Percentiles rank a stretch among this genome's conserved stretches.
Conservation (phyloP, 2,797 vertebrate species). For the Poecilia velifera region DNA sequence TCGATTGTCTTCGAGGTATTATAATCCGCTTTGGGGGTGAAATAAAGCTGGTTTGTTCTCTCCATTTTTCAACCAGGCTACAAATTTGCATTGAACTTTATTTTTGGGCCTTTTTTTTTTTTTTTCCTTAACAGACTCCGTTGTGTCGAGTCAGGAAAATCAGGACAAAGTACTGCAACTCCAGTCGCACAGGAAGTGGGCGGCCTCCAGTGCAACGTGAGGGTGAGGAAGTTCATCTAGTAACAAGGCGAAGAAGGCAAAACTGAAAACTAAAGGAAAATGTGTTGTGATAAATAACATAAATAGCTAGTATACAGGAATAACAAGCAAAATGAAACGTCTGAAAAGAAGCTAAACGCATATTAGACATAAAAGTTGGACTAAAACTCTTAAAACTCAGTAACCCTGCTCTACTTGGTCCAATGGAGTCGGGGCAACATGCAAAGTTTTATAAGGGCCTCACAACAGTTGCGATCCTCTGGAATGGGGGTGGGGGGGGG, state of each 20-base stretch:
- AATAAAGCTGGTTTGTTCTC: slow-evolving; percentile 2
- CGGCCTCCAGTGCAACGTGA: background rate
- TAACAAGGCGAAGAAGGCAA: background rate
- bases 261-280: background rate
- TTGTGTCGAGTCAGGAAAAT: background rate
- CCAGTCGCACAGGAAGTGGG: background rate
- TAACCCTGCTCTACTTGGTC: background rate
- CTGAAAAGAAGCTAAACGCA: background rate
- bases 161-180: background rate
- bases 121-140: background rate
- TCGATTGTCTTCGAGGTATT: slow-evolving; percentile 41
- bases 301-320: background rate
- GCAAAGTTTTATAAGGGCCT: background rate
- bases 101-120: background rate
- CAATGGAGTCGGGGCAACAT: background rate
- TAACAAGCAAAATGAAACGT: too few relatives aligned
- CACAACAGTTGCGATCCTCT: background rate
- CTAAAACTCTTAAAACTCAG: background rate
- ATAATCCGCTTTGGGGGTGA: slow-evolving; percentile 1
- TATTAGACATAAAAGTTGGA: background rate
- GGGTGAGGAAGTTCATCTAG: background rate
- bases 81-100: background rate
- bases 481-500: background rate
- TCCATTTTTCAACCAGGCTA: background rate
- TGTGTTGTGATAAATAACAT: background rate